Conservation (phyloP, 2,113 vertebrate species). For the Onychorhynchus coronatus region DNA sequence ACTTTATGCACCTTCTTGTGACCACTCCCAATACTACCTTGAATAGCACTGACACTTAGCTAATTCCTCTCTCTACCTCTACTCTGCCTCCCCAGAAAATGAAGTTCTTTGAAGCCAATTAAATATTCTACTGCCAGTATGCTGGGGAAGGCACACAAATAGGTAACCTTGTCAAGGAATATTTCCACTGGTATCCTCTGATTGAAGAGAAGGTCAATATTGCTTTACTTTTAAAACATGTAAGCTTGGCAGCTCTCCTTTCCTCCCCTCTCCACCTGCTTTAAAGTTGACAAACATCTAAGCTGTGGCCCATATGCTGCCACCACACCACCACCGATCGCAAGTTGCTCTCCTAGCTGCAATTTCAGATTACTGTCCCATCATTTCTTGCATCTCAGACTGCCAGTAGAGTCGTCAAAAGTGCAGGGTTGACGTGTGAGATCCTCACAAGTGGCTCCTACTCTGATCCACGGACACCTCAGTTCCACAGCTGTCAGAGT, state of each 20-base stretch:
- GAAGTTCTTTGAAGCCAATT: neutral
- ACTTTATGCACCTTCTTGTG: neutral
- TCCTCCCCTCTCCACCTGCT: neutral
- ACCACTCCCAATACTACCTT: neutral
- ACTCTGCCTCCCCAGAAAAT: neutral
- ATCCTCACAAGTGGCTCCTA: slow-evolving; percentile 47
- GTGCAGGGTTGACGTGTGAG: slow-evolving; percentile 13
- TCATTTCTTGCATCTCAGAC: slow-evolving; percentile 12
- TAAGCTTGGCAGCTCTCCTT: neutral
- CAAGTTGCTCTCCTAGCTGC: neutral
- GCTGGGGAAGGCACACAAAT: neutral
- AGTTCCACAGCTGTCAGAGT: slow-evolving; percentile 75
- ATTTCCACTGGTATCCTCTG: neutral
- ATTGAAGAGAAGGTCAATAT: neutral
- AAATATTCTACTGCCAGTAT: neutral
- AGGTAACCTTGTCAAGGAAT: neutral
- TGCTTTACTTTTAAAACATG: neutral
- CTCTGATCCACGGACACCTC: slow-evolving; percentile 71
- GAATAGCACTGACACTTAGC: neutral
- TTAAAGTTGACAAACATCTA: neutral
- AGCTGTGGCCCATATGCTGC: neutral
- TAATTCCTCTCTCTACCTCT: neutral
- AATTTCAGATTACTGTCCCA: slow-evolving; percentile 24
- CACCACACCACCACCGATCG: neutral
- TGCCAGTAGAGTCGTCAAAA: slow-evolving; percentile 27